Percentiles rank a stretch among this genome's conserved stretches.
Conservation (phyloP, 1,140 invertebrate species). For the Drosophila bipectinata region DNA sequence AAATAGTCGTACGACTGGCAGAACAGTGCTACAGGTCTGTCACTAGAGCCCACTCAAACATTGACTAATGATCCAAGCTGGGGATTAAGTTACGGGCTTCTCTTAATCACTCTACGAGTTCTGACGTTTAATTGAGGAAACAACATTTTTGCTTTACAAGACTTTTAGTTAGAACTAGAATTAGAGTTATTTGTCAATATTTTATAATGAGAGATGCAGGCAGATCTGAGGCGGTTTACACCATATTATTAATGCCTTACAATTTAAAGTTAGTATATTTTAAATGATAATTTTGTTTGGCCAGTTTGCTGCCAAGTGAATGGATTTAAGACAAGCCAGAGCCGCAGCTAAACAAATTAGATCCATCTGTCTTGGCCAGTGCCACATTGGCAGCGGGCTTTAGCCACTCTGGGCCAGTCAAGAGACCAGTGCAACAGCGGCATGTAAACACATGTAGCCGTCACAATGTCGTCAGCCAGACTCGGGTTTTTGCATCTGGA, state of each 20-base stretch:
- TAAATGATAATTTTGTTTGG: background rate
- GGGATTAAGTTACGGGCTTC: slow-evolving; percentile 4
- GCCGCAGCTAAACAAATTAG: slow-evolving; percentile 29
- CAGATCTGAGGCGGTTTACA: background rate
- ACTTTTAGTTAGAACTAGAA: no score
- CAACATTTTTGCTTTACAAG: background rate
- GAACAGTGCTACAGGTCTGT: slow-evolving; percentile 11
- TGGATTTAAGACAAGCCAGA: slow-evolving; percentile 8
- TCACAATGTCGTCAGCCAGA: slow-evolving; percentile 53
- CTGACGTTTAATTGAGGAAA: slow-evolving; percentile 22
- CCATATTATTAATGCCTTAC: background rate
- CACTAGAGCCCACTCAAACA: slow-evolving; percentile 9
- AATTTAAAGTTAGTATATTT: background rate
- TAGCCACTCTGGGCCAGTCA: slow-evolving; percentile 12
- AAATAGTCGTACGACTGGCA: slow-evolving; percentile 22
- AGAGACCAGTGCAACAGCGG: slow-evolving; percentile 9
- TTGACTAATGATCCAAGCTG: slow-evolving; percentile 41
- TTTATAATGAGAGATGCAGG: background rate
- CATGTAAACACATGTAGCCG: slow-evolving; percentile 60
- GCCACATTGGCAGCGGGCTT: background rate
- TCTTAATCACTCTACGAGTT: slow-evolving; percentile 18
- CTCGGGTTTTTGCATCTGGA: slow-evolving; percentile 36
- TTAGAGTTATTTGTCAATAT: background rate
- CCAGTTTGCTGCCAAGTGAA: background rate
- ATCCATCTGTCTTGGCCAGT: slow-evolving; percentile 35